Percentiles rank a stretch among this genome's conserved stretches.
phyloP scores from a whole-genome alignment of 2,113 vertebrate genomes.

The Aptenodytes patagonicus region DNA sequence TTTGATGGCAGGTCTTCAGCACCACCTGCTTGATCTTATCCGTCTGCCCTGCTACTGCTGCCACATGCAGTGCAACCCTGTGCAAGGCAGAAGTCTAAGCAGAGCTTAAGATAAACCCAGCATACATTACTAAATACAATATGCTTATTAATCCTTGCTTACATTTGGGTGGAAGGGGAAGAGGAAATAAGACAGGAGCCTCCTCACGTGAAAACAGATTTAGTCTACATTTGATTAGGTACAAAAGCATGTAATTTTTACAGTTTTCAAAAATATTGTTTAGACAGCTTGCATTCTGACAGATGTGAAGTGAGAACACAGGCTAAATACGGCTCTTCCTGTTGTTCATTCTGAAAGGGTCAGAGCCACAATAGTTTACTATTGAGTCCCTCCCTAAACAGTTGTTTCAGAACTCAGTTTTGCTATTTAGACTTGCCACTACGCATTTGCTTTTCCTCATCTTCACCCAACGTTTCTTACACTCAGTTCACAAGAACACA shows the following conservation, averaged over 20 bases:
- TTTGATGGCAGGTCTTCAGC: neutral
- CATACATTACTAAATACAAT: too few relatives aligned
- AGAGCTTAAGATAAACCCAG: neutral
- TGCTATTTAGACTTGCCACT: conserved; percentile 38
- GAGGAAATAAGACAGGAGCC: neutral
- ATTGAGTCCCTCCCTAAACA: neutral
- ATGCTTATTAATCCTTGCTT: neutral
- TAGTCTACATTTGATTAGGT: neutral
- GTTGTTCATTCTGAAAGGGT: neutral
- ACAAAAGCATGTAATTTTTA: neutral
- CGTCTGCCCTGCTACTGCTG: neutral
- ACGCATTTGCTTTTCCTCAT: conserved; percentile 25
- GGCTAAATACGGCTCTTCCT: neutral
- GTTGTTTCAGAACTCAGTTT: conserved; percentile 20
- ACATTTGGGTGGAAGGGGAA: neutral
- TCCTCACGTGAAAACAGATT: neutral
- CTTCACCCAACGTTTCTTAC: conserved; percentile 2
- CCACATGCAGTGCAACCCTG: neutral
- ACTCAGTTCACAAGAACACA: conserved; percentile 54
- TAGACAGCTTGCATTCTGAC: neutral
- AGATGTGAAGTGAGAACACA: neutral
- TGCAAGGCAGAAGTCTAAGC: neutral
- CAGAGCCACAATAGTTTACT: neutral
- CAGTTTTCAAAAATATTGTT: neutral
- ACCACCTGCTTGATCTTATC: neutral